phyloP scores from a whole-genome alignment of 2,113 vertebrate genomes.

The Zonotrichia leucophrys region DNA sequence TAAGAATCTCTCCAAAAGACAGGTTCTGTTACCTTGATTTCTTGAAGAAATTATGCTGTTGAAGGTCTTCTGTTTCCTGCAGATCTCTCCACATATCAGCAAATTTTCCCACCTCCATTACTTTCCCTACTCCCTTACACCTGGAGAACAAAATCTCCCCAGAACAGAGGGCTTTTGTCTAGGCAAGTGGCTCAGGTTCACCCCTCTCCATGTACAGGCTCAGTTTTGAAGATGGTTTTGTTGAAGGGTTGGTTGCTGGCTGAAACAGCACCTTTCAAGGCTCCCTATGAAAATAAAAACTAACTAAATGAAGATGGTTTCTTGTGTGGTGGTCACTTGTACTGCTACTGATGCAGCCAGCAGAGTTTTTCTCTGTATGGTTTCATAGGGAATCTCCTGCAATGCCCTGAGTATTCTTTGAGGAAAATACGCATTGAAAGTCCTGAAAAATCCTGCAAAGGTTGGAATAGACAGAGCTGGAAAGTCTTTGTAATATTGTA shows the following conservation, averaged over 20 bases:
- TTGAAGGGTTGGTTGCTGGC: background rate
- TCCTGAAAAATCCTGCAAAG: background rate
- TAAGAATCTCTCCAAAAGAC: background rate
- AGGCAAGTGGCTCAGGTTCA: background rate
- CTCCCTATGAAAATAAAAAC: background rate
- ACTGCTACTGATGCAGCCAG: background rate
- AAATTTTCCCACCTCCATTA: background rate
- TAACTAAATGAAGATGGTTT: background rate
- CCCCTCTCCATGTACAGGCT: background rate
- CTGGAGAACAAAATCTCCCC: background rate
- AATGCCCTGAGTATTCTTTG: background rate
- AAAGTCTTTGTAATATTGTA: background rate
- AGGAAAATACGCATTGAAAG: background rate
- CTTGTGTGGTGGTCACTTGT: fast-evolving
- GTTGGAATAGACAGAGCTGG: background rate
- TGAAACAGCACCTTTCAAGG: background rate
- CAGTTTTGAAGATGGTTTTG: background rate
- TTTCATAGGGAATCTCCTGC: background rate
- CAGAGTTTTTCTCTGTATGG: background rate
- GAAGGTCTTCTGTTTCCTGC: background rate
- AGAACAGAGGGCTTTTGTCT: background rate
- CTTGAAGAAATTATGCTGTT: background rate
- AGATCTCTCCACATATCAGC: background rate
- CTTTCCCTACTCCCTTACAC: background rate
- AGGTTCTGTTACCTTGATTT: background rate